Conservation (phyloP, 2,888 invertebrate species). For the Patella ulyssiponensis region DNA sequence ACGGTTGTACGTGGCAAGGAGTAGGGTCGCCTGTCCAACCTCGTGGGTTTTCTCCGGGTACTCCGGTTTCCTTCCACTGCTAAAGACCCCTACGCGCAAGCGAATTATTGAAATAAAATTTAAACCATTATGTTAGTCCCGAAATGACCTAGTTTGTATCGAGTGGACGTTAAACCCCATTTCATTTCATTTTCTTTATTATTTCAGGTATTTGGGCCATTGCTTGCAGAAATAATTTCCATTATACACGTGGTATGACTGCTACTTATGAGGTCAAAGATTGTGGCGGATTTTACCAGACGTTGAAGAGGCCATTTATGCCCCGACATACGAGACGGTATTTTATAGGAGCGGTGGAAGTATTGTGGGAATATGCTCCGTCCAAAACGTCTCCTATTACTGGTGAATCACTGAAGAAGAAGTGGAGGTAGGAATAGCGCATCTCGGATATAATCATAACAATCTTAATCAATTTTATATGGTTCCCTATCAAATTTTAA, state of each 20-base stretch:
- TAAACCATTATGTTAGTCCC: too few species aligned
- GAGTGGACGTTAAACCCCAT: not conserved
- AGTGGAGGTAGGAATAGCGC: slow-evolving; percentile 22
- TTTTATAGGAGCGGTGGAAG: slow-evolving; percentile 52
- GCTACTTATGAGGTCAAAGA: slow-evolving; percentile 43
- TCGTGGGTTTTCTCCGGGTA: too few species aligned
- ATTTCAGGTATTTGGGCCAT: slow-evolving; percentile 42
- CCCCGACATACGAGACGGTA: slow-evolving; percentile 36
- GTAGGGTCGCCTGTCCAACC: too few species aligned
- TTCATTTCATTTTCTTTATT: not conserved
- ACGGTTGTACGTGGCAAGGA: too few species aligned
- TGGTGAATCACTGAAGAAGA: slow-evolving; percentile 34
- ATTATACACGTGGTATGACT: slow-evolving; percentile 45
- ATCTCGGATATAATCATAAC: too few species aligned
- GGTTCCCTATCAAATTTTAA: too few species aligned
- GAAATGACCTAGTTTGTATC: too few species aligned
- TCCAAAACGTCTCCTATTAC: slow-evolving; percentile 40
- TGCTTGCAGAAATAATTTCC: slow-evolving; percentile 42
- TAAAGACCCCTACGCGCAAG: too few species aligned
- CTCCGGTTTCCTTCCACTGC: too few species aligned
- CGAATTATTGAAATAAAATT: too few species aligned
- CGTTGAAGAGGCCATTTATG: slow-evolving; percentile 31
- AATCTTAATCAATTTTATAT: too few species aligned
- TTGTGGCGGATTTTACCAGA: slow-evolving; percentile 27
- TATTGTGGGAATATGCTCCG: slow-evolving; percentile 49